phyloP scores from a whole-genome alignment of 1,140 invertebrate genomes.

The Andricus grossulariae region DNA sequence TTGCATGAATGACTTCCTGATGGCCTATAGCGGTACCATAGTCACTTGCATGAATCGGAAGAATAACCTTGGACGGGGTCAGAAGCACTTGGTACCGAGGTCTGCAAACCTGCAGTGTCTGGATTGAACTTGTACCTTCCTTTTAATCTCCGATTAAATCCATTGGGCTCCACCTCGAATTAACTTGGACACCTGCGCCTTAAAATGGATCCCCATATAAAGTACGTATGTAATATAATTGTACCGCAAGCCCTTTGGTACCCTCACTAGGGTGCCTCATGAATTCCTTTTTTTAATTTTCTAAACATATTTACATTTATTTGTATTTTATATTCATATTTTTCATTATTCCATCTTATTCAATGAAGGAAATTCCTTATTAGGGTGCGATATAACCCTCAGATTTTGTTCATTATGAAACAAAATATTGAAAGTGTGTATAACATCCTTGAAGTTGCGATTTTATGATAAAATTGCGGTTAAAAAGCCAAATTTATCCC shows the following conservation, averaged over 20 bases:
- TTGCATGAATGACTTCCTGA: slow-evolving; percentile 34
- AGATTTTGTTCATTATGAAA: too few relatives aligned
- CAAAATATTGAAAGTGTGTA: too few relatives aligned
- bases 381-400: too few relatives aligned
- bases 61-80: slow-evolving; percentile 40
- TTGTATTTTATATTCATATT: too few relatives aligned
- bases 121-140: neutral
- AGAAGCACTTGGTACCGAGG: slow-evolving; percentile 33
- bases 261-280: neutral
- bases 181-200: slow-evolving; percentile 26
- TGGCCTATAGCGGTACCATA: slow-evolving; percentile 14
- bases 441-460: too few relatives aligned
- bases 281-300: neutral
- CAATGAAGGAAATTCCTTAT: neutral
- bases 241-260: neutral
- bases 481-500: too few relatives aligned
- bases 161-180: slow-evolving; percentile 34
- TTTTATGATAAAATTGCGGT: too few relatives aligned
- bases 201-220: slow-evolving; percentile 3
- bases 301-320: too few relatives aligned
- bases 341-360: too few relatives aligned
- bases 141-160: slow-evolving; percentile 50
- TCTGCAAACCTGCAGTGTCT: neutral
- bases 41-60: neutral
- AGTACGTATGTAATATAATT: neutral